Evolutionary conservation across 23 tunicate genomes (phyloP).

Genomic region (Trididemnum nubilum): DNA sequence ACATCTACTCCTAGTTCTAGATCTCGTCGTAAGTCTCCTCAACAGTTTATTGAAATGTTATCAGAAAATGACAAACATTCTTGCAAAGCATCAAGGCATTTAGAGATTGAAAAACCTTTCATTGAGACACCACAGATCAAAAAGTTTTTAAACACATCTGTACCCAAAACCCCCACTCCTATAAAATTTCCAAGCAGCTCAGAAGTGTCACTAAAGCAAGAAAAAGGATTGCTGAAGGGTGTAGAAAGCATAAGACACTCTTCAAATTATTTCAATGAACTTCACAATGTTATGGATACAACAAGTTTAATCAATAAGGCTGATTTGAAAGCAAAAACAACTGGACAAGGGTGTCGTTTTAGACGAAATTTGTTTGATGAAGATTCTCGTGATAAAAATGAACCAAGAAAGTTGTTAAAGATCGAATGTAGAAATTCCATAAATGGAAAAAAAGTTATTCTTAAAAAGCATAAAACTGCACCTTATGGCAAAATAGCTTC

Average conservation of each 20-base stretch:
- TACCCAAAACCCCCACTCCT: conserved; percentile 81
- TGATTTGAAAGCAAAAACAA: neutral
- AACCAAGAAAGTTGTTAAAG: conserved; percentile 32
- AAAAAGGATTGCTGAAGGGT: neutral
- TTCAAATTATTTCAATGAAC: neutral
- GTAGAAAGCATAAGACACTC: neutral
- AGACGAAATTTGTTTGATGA: neutral
- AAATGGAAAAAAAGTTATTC: neutral
- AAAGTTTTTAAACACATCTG: conserved; percentile 63
- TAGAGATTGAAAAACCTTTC: neutral
- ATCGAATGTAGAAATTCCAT: neutral
- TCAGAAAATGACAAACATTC: neutral
- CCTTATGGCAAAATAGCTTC: neutral
- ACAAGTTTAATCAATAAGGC: neutral
- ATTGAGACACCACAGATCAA: conserved; percentile 59
- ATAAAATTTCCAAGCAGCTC: conserved; percentile 49
- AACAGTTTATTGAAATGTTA: neutral
- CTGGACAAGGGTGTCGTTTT: neutral
- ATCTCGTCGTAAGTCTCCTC: conserved; percentile 41
- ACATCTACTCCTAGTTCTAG: conserved; percentile 74
- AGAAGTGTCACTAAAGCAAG: neutral
- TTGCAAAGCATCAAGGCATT: neutral
- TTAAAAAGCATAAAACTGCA: neutral
- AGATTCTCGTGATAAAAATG: neutral
- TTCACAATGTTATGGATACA: neutral